phyloP scores from a whole-genome alignment of 2,113 vertebrate species.

The Podocnemis expansa region DNA sequence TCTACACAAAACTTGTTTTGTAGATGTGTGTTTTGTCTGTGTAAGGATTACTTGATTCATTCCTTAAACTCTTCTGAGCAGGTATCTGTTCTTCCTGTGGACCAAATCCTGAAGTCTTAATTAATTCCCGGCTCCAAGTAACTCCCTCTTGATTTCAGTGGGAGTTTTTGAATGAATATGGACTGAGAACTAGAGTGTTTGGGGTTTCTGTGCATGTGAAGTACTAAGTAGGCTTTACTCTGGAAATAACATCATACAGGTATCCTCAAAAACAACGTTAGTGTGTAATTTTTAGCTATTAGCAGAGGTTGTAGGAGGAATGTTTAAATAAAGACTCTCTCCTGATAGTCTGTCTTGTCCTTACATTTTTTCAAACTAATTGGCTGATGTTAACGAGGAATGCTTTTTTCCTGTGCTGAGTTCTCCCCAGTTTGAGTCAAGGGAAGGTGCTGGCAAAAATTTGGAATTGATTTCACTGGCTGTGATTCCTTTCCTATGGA shows the following conservation, averaged over 20 bases:
- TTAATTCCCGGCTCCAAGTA: not conserved
- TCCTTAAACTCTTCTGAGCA: not conserved
- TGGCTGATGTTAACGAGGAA: not conserved
- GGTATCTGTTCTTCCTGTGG: rapidly evolving
- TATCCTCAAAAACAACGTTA: slow-evolving; percentile 35
- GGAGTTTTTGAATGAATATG: slow-evolving; percentile 16
- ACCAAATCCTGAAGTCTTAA: not conserved
- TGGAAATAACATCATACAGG: not conserved
- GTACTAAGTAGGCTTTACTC: not conserved
- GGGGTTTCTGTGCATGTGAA: not conserved
- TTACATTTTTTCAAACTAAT: slow-evolving; percentile 33
- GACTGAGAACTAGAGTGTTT: not conserved
- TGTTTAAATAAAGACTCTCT: not conserved
- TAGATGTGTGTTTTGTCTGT: rapidly evolving
- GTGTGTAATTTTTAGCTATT: not conserved
- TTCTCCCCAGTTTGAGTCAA: not conserved
- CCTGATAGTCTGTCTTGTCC: not conserved
- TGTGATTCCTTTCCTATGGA: not conserved
- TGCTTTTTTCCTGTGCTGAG: not conserved
- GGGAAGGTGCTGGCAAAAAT: not conserved
- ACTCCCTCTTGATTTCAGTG: slow-evolving; percentile 23
- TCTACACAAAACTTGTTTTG: not conserved
- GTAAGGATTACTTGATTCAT: rapidly evolving
- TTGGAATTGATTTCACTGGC: not conserved
- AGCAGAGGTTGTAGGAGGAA: not conserved